Evolutionary conservation across 2,888 invertebrate genomes (phyloP).

Genomic region (Caenorhabditis sp.): DNA sequence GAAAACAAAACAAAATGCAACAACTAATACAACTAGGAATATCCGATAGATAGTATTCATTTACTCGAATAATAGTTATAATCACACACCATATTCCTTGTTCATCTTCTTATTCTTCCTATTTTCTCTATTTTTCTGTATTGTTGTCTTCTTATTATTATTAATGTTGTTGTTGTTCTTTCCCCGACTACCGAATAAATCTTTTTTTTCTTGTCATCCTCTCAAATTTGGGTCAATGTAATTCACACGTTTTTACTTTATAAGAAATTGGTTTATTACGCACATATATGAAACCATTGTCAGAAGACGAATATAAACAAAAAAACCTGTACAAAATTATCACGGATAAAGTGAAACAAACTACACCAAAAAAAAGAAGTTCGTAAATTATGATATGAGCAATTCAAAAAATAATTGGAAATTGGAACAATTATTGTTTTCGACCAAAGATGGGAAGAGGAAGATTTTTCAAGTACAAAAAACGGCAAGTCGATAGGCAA

Average conservation of each 20-base stretch:
- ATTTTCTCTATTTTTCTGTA: constrained; percentile 23
- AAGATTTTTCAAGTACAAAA: not conserved
- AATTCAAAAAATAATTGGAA: not conserved
- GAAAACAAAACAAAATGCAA: constrained; percentile 5
- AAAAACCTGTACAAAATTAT: constrained; percentile 4
- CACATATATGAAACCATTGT: not conserved
- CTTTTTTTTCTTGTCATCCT: not conserved
- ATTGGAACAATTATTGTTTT: not conserved
- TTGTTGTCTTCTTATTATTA: constrained; percentile 20
- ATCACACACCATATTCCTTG: constrained; percentile 17
- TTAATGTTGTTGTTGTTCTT: constrained; percentile 5
- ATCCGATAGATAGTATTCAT: constrained; percentile 29
- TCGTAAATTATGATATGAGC: not conserved
- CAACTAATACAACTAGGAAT: constrained; percentile 8
- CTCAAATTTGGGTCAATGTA: not conserved
- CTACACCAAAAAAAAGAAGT: not conserved
- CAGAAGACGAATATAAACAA: not conserved
- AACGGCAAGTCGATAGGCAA: not conserved
- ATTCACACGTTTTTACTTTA: not conserved
- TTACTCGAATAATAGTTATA: constrained; percentile 11
- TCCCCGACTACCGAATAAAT: not conserved
- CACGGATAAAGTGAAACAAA: not conserved
- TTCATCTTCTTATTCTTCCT: constrained; percentile 31
- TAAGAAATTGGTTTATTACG: constrained; percentile 3
- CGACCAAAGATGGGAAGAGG: not conserved